Evolutionary conservation across 2,113 vertebrate species (phyloP).

Genomic region (Aleadryas rufinucha): DNA sequence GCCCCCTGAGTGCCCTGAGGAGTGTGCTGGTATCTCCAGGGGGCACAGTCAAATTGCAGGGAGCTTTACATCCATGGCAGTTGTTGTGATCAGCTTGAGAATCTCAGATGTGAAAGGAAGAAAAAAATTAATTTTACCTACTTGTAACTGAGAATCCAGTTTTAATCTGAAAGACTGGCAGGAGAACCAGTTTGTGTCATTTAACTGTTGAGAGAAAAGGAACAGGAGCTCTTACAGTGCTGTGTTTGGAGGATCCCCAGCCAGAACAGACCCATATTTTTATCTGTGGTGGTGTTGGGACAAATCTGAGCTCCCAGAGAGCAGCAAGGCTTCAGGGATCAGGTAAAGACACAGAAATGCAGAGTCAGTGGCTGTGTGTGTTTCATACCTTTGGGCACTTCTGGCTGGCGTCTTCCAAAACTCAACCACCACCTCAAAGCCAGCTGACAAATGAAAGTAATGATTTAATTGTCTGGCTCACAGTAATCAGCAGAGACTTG

Average conservation of each 20-base stretch:
- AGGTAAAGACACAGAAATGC: neutral
- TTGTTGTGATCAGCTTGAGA: neutral
- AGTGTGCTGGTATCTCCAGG: neutral
- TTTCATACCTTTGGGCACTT: neutral
- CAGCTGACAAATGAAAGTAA: neutral
- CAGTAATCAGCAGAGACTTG: neutral
- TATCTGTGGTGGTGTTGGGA: neutral
- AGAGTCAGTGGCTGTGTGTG: neutral
- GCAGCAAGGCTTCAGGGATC: neutral
- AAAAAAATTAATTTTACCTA: neutral
- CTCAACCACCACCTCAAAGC: neutral
- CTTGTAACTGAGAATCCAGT: neutral
- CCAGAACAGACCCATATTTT: neutral
- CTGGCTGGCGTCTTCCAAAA: neutral
- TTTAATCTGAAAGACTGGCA: neutral
- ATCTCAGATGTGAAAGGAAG: neutral
- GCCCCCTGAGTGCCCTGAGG: neutral
- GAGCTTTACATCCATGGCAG: neutral
- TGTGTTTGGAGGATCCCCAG: neutral
- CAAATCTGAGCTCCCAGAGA: neutral
- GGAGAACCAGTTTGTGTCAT: neutral
- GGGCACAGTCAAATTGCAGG: neutral
- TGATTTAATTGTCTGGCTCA: neutral
- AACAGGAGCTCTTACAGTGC: accelerated
- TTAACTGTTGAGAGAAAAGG: neutral